These are phyloP conservation scores for Hippocampus barbouri DNA, from an alignment of 2,113 vertebrate species.

Conservation along the genomic window DNA sequence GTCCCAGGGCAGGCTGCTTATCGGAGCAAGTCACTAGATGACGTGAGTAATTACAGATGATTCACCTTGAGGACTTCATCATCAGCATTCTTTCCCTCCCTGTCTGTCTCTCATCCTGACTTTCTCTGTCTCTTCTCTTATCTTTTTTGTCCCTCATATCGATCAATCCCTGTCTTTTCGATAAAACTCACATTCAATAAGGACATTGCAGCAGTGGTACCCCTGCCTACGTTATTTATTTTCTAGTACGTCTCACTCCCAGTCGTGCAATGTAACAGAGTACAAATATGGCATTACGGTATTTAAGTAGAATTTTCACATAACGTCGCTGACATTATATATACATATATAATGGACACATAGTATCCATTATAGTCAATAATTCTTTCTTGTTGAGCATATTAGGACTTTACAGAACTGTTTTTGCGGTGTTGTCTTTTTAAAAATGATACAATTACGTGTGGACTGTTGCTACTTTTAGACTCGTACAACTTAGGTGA, in stretches of 20 bases:
- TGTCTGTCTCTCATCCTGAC: slow-evolving; percentile 6
- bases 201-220: slow-evolving; percentile 20
- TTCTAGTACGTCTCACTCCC: neutral
- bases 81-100: slow-evolving; percentile 55
- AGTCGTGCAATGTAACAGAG: neutral
- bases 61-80: slow-evolving; percentile 89
- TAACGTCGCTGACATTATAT: too few relatives aligned
- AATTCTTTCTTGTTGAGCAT: too few relatives aligned
- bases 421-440: too few relatives aligned
- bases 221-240: neutral
- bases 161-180: slow-evolving; percentile 26
- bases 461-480: too few relatives aligned
- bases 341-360: too few relatives aligned
- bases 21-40: slow-evolving; percentile 84
- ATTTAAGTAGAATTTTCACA: neutral
- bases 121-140: slow-evolving; percentile 7
- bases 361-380: too few relatives aligned
- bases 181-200: slow-evolving; percentile 20
- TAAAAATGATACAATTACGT: too few relatives aligned
- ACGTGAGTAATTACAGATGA: slow-evolving; percentile 96
- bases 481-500: too few relatives aligned
- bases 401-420: too few relatives aligned
- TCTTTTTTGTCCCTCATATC: slow-evolving; percentile 17
- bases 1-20: slow-evolving; percentile 85
- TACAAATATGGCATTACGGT: neutral